These are phyloP conservation scores for Glaucopsyche alexis DNA, from an alignment of 2,888 invertebrate genomes.

Conservation along the genomic window DNA sequence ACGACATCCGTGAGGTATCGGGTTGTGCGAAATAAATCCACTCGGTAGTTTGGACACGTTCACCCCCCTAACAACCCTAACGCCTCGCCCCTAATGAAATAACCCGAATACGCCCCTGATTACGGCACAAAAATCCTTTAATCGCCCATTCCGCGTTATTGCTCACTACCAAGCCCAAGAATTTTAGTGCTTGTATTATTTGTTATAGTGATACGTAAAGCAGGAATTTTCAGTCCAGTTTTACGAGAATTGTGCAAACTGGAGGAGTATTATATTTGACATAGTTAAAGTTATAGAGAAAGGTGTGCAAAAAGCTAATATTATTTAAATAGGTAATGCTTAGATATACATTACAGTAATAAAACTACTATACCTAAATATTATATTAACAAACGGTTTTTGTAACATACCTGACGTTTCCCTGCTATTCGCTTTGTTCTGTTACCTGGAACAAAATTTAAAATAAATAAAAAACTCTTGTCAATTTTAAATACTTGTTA, in stretches of 20 bases:
- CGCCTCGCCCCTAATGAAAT: not conserved
- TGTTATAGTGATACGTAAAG: not conserved
- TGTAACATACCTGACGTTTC: not conserved
- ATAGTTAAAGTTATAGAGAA: too few relatives aligned
- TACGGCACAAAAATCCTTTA: conserved; percentile 16
- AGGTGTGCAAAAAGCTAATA: too few relatives aligned
- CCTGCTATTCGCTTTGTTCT: not conserved
- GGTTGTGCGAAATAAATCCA: not conserved
- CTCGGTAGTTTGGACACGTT: conserved; percentile 5
- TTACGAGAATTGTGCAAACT: too few relatives aligned
- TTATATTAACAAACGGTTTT: too few relatives aligned
- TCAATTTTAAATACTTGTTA: too few relatives aligned
- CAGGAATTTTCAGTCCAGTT: too few relatives aligned
- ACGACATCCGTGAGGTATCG: not conserved
- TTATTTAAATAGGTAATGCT: too few relatives aligned
- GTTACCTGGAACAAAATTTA: not conserved
- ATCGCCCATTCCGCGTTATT: conserved; percentile 8
- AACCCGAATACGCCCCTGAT: conserved; percentile 20
- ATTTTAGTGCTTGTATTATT: not conserved
- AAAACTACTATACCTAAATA: too few relatives aligned
- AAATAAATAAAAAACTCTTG: too few relatives aligned
- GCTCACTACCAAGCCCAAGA: not conserved
- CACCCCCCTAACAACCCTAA: not conserved
- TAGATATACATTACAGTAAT: too few relatives aligned
- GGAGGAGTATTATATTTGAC: too few relatives aligned